A percentile compares a stretch with the other conserved stretches of the same genome.
Conservation (phyloP, 2,797 vertebrate genomes). For the Hephaestus fuliginosus region DNA sequence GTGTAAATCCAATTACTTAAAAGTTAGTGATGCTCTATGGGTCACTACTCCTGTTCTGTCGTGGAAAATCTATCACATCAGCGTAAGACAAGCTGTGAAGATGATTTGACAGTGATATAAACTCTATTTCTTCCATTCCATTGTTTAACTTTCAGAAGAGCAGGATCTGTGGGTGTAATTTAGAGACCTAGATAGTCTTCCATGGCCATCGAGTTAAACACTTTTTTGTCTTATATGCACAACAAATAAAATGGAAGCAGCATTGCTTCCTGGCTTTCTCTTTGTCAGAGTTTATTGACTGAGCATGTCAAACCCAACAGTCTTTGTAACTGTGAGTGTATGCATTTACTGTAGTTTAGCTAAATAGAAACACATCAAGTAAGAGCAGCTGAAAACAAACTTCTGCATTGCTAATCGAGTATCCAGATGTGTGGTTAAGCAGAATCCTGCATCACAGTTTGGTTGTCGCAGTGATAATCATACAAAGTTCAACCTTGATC, state of each 20-base stretch:
- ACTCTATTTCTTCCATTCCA: neutral
- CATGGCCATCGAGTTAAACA: neutral
- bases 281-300: neutral
- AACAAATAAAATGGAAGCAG: neutral
- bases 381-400: neutral
- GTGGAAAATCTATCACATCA: neutral
- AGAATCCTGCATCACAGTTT: neutral
- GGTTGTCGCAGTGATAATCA: neutral
- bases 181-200: neutral
- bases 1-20: neutral
- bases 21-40: neutral
- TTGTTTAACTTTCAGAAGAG: neutral
- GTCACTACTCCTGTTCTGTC: slow-evolving; percentile 1
- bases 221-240: neutral
- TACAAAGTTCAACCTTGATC: neutral
- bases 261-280: neutral
- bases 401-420: neutral
- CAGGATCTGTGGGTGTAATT: neutral
- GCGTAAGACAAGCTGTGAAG: neutral
- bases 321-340: neutral
- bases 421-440: neutral
- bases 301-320: neutral
- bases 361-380: no score
- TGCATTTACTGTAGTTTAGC: neutral
- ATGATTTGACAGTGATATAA: neutral